Percentiles rank a stretch among this genome's conserved stretches.
Evolutionary conservation across 2,888 invertebrate species (phyloP).

Genomic region (Amaurobius ferox): DNA sequence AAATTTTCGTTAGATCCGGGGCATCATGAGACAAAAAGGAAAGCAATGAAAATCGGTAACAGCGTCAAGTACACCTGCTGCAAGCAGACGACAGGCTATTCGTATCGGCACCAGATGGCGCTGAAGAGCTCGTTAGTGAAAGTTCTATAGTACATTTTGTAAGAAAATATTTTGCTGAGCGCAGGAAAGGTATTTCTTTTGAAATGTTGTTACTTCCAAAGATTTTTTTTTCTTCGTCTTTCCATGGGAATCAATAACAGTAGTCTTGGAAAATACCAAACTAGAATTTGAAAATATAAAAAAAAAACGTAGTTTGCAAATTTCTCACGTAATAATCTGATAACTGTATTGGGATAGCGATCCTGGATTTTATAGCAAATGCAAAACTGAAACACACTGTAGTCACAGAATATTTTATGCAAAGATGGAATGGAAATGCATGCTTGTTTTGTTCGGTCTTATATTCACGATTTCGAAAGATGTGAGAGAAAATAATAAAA

Average conservation of each 20-base stretch:
- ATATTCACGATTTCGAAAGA: no score
- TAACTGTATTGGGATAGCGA: no score
- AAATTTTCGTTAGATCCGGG: slow-evolving; percentile 53
- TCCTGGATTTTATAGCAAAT: no score
- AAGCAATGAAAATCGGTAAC: slow-evolving; percentile 21
- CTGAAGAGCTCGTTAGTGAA: slow-evolving; percentile 63
- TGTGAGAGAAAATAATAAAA: no score
- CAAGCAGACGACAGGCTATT: slow-evolving; percentile 58
- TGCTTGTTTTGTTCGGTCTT: no score
- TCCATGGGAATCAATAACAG: neutral
- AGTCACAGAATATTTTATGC: no score
- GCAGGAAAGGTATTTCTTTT: neutral
- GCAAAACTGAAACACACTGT: no score
- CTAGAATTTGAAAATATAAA: neutral
- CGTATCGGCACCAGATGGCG: slow-evolving; percentile 67
- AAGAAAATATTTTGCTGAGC: neutral
- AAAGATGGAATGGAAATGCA: no score
- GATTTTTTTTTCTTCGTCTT: neutral
- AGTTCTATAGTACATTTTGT: slow-evolving; percentile 38
- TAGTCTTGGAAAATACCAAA: neutral
- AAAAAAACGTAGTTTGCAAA: no score
- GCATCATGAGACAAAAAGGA: slow-evolving; percentile 1
- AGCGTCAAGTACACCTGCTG: slow-evolving; percentile 64
- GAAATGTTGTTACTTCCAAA: neutral
- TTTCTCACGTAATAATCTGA: no score